phyloP scores from a whole-genome alignment of 92 coral and sea anemone genomes.

The Bergia sp. region DNA sequence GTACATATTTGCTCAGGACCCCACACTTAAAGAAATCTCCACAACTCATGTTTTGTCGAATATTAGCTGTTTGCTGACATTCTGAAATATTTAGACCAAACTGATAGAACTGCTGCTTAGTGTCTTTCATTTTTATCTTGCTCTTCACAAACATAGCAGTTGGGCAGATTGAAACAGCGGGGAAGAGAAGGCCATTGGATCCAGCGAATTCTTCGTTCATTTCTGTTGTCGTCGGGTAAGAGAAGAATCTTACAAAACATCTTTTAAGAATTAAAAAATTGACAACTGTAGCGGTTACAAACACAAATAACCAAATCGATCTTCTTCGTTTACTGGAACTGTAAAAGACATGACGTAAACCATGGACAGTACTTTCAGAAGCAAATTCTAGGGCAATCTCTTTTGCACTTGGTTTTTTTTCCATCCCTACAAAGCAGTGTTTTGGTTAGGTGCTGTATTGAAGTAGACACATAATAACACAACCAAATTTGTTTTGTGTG shows the following conservation, averaged over 20 bases:
- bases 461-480: neutral
- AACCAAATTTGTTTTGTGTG: neutral
- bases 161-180: slow-evolving; percentile 31
- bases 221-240: slow-evolving; percentile 35
- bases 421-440: neutral
- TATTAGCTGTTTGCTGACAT: neutral
- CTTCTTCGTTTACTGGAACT: slow-evolving; percentile 1
- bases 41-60: slow-evolving; percentile 39
- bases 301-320: slow-evolving; percentile 17
- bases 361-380: slow-evolving; percentile 27
- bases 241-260: slow-evolving; percentile 18
- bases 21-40: slow-evolving; percentile 33
- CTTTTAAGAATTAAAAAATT: slow-evolving; percentile 6
- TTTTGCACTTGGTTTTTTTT: neutral
- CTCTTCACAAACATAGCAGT: slow-evolving; percentile 30
- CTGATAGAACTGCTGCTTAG: neutral
- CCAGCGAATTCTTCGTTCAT: slow-evolving; percentile 35
- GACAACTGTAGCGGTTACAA: neutral
- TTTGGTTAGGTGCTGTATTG: neutral
- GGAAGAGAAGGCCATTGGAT: slow-evolving; percentile 18
- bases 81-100: slow-evolving; percentile 20
- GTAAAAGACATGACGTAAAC: slow-evolving; percentile 27
- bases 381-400: slow-evolving; percentile 26
- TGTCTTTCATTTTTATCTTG: slow-evolving; percentile 26
- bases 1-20: neutral